These are phyloP conservation scores for Erethizon dorsatum DNA, from an alignment of 2,797 vertebrate species.

Conservation along the genomic window DNA sequence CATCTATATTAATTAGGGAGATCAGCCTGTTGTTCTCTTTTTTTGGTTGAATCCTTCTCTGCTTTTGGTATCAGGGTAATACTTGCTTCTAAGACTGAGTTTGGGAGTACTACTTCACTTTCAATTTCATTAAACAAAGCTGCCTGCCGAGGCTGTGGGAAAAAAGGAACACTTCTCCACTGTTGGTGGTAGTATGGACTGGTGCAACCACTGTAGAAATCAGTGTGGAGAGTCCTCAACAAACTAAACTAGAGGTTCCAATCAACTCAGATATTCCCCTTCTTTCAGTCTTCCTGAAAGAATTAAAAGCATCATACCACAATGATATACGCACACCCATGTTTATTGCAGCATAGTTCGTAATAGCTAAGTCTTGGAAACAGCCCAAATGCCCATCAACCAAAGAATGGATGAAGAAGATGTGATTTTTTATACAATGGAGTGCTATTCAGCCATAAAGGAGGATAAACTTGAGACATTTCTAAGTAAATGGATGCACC, in stretches of 20 bases:
- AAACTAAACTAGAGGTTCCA: background rate
- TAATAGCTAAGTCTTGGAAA: background rate
- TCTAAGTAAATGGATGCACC: background rate
- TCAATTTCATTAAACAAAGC: background rate
- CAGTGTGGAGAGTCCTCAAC: background rate
- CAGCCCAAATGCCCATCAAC: background rate
- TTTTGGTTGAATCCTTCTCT: background rate
- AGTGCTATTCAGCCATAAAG: background rate
- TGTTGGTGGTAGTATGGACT: background rate
- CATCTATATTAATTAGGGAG: no score
- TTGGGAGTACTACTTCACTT: background rate
- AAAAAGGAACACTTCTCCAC: background rate
- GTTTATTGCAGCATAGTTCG: background rate
- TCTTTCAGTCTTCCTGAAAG: background rate
- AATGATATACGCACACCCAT: background rate
- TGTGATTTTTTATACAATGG: background rate
- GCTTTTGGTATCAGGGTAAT: no score
- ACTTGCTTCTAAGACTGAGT: no score
- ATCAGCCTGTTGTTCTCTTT: background rate
- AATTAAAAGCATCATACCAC: background rate
- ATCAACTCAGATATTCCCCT: background rate
- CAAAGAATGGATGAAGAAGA: background rate
- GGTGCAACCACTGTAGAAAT: background rate
- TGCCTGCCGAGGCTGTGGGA: background rate
- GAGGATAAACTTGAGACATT: background rate